Evolutionary conservation across 2,888 invertebrate species (phyloP).

Genomic region (Drosophila prolongata): DNA sequence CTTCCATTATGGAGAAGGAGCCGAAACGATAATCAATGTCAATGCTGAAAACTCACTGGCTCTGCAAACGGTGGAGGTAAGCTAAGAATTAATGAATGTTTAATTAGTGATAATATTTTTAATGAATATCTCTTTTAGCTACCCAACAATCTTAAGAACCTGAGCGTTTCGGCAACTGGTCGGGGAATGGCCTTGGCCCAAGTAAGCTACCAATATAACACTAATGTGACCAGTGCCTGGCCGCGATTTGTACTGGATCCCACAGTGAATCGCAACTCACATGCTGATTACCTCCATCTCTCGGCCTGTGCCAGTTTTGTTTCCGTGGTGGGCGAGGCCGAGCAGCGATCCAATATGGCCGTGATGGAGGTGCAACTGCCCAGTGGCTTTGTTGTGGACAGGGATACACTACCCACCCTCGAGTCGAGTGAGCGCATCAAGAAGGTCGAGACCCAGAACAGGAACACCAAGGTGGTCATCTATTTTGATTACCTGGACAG

Average conservation of each 20-base stretch:
- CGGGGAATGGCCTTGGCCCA: slow-evolving; percentile 92
- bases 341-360: slow-evolving; percentile 90
- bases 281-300: slow-evolving; percentile 91
- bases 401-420: slow-evolving; percentile 90
- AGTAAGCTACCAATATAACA: slow-evolving; percentile 92
- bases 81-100: neutral
- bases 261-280: slow-evolving; percentile 93
- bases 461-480: slow-evolving; percentile 88
- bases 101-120: neutral
- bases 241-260: slow-evolving; percentile 95
- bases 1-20: slow-evolving; percentile 85
- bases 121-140: slow-evolving; percentile 56
- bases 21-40: slow-evolving; percentile 87
- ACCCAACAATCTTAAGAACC: slow-evolving; percentile 85
- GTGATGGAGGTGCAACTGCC: slow-evolving; percentile 95
- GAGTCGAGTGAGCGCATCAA: slow-evolving; percentile 85
- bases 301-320: slow-evolving; percentile 90
- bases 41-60: slow-evolving; percentile 92
- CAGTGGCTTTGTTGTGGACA: slow-evolving; percentile 95
- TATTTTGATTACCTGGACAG: slow-evolving; percentile 90
- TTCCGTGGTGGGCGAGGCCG: slow-evolving; percentile 82
- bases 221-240: slow-evolving; percentile 95
- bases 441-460: slow-evolving; percentile 89
- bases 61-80: slow-evolving; percentile 91
- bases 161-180: slow-evolving; percentile 92